phyloP scores from a whole-genome alignment of 1,140 invertebrate species.

The Homalodisca vitripennis region DNA sequence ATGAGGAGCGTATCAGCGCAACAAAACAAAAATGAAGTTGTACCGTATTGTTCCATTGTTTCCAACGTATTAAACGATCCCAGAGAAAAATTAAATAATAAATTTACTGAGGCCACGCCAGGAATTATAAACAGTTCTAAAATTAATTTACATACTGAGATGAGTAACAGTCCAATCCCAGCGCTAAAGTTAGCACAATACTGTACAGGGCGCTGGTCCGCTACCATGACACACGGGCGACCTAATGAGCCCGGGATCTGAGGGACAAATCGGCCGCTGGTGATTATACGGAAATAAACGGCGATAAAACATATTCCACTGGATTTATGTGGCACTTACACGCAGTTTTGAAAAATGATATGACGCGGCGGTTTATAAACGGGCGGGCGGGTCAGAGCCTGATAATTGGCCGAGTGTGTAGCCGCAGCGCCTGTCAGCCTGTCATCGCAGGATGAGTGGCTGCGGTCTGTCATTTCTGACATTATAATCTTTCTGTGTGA shows the following conservation, averaged over 20 bases:
- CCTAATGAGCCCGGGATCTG: background rate
- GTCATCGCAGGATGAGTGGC: background rate
- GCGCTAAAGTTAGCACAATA: no score
- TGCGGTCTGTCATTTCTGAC: background rate
- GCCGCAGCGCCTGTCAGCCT: background rate
- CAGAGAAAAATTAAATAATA: no score
- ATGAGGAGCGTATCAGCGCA: no score
- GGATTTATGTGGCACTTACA: slow-evolving; percentile 19
- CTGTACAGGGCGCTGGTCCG: no score
- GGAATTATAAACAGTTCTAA: no score
- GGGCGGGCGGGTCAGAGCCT: no score
- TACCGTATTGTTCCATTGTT: no score
- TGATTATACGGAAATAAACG: slow-evolving; percentile 15
- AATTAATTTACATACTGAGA: no score
- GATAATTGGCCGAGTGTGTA: background rate
- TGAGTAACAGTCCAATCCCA: no score
- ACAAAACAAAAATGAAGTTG: no score
- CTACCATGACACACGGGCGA: slow-evolving; percentile 7
- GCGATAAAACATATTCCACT: slow-evolving; percentile 16
- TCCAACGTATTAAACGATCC: no score
- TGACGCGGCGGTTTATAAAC: background rate
- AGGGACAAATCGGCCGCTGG: background rate
- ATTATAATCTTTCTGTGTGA: background rate
- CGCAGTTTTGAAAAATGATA: slow-evolving; percentile 15
- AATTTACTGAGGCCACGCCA: no score